A percentile compares a stretch with the other conserved stretches of the same genome.
Evolutionary conservation across 2,797 vertebrate species (phyloP).

Genomic region (Cephalopachus bancanus): DNA sequence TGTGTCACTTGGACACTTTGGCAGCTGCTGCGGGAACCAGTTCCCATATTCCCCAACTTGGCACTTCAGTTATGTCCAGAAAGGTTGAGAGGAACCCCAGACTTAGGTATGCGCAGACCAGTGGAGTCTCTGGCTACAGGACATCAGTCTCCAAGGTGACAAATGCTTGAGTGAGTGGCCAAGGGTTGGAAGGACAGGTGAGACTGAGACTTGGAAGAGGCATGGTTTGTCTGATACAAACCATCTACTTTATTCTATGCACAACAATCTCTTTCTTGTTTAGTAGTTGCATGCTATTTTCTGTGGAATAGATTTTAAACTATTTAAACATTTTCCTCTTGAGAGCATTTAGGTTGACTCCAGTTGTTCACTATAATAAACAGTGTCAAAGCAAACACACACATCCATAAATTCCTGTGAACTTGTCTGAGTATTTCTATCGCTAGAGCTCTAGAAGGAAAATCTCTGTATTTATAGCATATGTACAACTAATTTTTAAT

Average conservation of each 20-base stretch:
- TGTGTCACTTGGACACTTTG: neutral
- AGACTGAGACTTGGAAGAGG: neutral
- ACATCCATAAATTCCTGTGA: rapidly evolving
- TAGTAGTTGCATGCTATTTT: neutral
- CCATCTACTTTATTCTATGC: neutral
- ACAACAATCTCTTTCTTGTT: neutral
- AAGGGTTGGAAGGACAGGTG: neutral
- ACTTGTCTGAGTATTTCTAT: no score
- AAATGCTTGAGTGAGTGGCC: neutral
- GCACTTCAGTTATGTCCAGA: neutral
- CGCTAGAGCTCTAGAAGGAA: rapidly evolving
- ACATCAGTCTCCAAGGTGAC: neutral
- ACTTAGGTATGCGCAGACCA: neutral
- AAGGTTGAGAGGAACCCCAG: neutral
- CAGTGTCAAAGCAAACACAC: no score
- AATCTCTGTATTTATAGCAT: no score
- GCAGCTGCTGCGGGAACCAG: neutral
- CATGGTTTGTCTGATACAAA: neutral
- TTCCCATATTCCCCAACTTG: neutral
- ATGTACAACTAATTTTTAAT: rapidly evolving
- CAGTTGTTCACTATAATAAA: rapidly evolving
- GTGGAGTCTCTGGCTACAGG: rapidly evolving
- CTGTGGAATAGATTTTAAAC: neutral
- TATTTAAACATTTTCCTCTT: neutral
- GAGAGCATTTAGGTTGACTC: neutral